A percentile compares a stretch with the other conserved stretches of the same genome.
Conservation (phyloP, 1,140 invertebrate genomes). For the Drosophila kohkoa region DNA sequence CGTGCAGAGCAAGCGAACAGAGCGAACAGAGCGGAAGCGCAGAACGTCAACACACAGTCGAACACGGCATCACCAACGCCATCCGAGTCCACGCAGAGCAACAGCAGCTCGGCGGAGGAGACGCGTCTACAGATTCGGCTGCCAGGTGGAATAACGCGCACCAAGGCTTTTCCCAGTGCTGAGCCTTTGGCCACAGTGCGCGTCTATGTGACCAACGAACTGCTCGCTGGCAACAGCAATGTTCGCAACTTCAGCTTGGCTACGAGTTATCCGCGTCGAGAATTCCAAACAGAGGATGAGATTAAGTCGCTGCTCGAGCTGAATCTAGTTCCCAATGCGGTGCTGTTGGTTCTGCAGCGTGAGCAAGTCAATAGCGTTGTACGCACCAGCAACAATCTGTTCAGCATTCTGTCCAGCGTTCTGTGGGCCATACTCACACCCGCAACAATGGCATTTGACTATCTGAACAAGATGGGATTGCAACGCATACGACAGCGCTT, state of each 20-base stretch:
- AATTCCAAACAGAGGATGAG: slow-evolving; percentile 89
- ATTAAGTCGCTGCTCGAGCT: slow-evolving; percentile 88
- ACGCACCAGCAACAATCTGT: slow-evolving; percentile 57
- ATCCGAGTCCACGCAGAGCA: neutral
- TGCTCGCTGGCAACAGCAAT: slow-evolving; percentile 59
- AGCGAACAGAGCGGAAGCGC: slow-evolving; percentile 7
- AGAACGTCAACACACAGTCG: slow-evolving; percentile 84
- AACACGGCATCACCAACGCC: neutral
- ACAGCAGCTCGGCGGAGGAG: slow-evolving; percentile 86
- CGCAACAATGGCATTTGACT: slow-evolving; percentile 84
- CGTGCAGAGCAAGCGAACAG: slow-evolving; percentile 78
- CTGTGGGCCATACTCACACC: slow-evolving; percentile 85
- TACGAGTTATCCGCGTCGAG: slow-evolving; percentile 91
- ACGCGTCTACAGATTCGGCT: slow-evolving; percentile 93
- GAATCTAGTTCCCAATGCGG: slow-evolving; percentile 91
- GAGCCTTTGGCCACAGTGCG: slow-evolving; percentile 84
- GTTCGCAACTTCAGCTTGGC: slow-evolving; percentile 89
- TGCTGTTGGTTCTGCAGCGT: slow-evolving; percentile 87
- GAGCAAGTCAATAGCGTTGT: slow-evolving; percentile 58
- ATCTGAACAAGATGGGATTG: slow-evolving; percentile 71
- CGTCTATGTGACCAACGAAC: slow-evolving; percentile 66
- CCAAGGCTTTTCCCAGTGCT: slow-evolving; percentile 79
- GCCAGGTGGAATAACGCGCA: slow-evolving; percentile 89
- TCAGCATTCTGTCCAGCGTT: slow-evolving; percentile 72
- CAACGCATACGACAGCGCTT: slow-evolving; percentile 63